Evolutionary conservation across 2,888 invertebrate genomes (phyloP), one percentile per base, ranked within the genome.

Genomic region (Eutolmus rufibarbis): DNA sequence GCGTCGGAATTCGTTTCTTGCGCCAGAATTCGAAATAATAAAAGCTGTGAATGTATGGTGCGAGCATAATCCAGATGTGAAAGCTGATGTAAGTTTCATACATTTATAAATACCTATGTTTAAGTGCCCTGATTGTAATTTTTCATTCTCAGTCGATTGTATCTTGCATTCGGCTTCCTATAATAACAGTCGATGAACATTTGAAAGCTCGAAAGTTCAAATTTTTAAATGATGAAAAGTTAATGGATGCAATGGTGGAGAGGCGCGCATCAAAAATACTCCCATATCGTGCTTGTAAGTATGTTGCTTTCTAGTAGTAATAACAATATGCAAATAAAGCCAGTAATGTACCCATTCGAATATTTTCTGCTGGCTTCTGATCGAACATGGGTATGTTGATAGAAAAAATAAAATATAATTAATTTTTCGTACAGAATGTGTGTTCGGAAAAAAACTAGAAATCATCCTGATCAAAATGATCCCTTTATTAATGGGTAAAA

Each of bases 1-100:
- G 46, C 95, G 95, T 84, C 94, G 99, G 84, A 97, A 99, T 93
- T 98, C 99, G 8, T 99, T 99, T 93, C 99, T 97, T 93, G 98
- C 98, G 0, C 96, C 97, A 0, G 99, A 99, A 93, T 97, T 97
- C 57, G 97, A 98, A 90, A 98, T 99, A 89, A 99, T 99, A 93
- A 94, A 95, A 90, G 97, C 98, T 0, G 97, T 99, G 0, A 95
- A 95, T 91, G 94, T 94, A 87, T 99, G 99, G 99, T 96, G 96
- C 90, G 95, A 95, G 89, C 95, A 95, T 40, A 98, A 98, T 93
- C 94, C 95, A 88, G 94, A 94, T 88, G 94, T 91, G 16, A 91
- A 93, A 87, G 90, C 91, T 87, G 91, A 91, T 51, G 51, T 51
- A 51, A n/a, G n/a, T 16, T 51, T n/a, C 3, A 51, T 5, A n/a